Conservation (phyloP, 2,113 vertebrate species). For the pig (Sus scrofa) region DNA sequence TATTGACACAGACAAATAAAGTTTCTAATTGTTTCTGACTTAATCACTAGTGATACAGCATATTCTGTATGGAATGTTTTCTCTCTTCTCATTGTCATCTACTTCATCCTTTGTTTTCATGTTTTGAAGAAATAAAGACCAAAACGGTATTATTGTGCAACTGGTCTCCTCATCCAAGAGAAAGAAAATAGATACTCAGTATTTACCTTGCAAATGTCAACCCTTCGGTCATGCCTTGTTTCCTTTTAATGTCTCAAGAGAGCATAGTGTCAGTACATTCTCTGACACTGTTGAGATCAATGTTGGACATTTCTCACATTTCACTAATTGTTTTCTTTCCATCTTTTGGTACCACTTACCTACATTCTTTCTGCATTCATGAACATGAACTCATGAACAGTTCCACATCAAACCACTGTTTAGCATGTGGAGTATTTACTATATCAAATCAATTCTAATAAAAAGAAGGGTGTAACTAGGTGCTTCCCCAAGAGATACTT, state of each 20-base stretch:
- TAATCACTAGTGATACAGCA: constrained; percentile 84
- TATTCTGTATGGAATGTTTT: constrained; percentile 83
- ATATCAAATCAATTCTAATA: neutral
- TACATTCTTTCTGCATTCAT: neutral
- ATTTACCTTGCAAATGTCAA: neutral
- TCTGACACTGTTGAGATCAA: neutral
- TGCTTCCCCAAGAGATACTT: neutral
- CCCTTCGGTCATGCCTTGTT: neutral
- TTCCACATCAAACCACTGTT: neutral
- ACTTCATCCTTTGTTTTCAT: constrained; percentile 79
- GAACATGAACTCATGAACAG: neutral
- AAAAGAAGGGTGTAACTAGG: neutral
- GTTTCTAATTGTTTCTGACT: constrained; percentile 88
- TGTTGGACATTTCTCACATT: neutral
- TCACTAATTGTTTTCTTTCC: neutral
- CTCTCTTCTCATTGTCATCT: constrained; percentile 79
- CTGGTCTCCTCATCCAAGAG: constrained; percentile 55
- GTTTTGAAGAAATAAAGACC: constrained; percentile 83
- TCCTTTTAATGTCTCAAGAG: neutral
- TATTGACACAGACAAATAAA: constrained; percentile 90
- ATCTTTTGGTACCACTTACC: neutral
- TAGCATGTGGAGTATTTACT: neutral
- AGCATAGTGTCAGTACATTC: neutral
- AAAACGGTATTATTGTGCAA: constrained; percentile 61
- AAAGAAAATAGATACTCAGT: neutral